Conservation (phyloP, 1,140 invertebrate species). For the Phocides pigmalion region DNA sequence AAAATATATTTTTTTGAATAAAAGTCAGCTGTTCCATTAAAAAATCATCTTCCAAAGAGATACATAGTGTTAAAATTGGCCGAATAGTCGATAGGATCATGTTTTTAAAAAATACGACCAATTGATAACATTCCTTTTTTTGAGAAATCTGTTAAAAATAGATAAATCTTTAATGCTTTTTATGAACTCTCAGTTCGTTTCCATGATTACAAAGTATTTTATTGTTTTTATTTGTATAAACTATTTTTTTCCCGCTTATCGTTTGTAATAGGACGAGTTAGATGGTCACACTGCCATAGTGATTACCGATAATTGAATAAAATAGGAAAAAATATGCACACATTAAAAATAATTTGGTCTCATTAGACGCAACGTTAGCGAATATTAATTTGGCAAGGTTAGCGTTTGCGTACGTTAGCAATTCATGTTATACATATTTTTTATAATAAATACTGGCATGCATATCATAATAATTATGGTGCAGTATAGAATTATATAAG, state of each 20-base stretch:
- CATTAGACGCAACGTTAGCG: neutral
- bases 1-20: too few species aligned
- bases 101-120: too few species aligned
- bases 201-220: too few species aligned
- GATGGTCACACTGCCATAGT: neutral
- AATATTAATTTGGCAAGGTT: neutral
- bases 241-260: neutral
- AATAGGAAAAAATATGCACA: neutral
- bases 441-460: constrained; percentile 2
- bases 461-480: constrained; percentile 10
- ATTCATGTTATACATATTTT: constrained; percentile 11
- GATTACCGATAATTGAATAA: neutral
- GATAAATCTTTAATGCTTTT: too few species aligned
- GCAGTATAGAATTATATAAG: constrained; percentile 5
- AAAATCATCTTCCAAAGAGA: too few species aligned
- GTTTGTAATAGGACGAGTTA: neutral
- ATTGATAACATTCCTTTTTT: too few species aligned
- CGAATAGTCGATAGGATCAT: too few species aligned
- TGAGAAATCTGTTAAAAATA: too few species aligned
- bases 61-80: too few species aligned
- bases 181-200: too few species aligned
- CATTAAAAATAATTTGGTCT: neutral
- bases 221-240: neutral
- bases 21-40: too few species aligned
- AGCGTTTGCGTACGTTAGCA: neutral